Evolutionary conservation across 2,888 invertebrate genomes (phyloP), one percentile per base, ranked within the genome.

Genomic region (Orthosia gothica): DNA sequence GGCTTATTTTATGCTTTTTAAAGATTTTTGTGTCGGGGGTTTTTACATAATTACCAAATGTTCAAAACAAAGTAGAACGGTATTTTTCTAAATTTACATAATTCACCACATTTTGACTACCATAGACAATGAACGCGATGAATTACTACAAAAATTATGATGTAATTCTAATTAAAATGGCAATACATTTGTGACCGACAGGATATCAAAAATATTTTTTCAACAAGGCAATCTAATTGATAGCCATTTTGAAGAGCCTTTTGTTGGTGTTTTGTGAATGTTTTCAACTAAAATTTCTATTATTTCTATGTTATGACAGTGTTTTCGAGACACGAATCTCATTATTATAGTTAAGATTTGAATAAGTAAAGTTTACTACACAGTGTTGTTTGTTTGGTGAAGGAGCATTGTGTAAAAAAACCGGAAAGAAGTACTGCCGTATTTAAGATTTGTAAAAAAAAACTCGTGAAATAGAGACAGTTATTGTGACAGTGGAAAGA

Each of bases 241-340:
- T 96, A 96, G 96, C 96, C 96, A 96, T 96, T 96, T 96, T 96
- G 96, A 95, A 95, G 94, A 96, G 95, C 93, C 96, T 96, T 96
- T 97, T 97, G 96, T 96, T 96, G 93, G 96, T 97, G 96, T 97
- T 97, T 97, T 96, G 95, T 96, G 96, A 96, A 96, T 96, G 96
- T 96, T 96, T 97, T 96, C 93, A 94, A 93, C 89, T 88, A 93
- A 93, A 91, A 92, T 93, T 94, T 93, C 88, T 90, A 90, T 87
- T 92, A 93, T 88, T 94, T 92, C 89, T 92, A 90, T 89, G 88
- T 86, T 91, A 91, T 81, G 76, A 91, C 82, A 88, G 87, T 89
- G 85, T 75, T 84, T 88, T 81, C 79, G 83, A 75, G 86, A 88
- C 82, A 78, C 78, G 87, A 86, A 87, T 89, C 70, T 65, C 79